Evolutionary conservation across 2,797 vertebrate genomes (phyloP), one percentile per base, ranked within the genome.

Genomic region (Dermochelys coriacea): DNA sequence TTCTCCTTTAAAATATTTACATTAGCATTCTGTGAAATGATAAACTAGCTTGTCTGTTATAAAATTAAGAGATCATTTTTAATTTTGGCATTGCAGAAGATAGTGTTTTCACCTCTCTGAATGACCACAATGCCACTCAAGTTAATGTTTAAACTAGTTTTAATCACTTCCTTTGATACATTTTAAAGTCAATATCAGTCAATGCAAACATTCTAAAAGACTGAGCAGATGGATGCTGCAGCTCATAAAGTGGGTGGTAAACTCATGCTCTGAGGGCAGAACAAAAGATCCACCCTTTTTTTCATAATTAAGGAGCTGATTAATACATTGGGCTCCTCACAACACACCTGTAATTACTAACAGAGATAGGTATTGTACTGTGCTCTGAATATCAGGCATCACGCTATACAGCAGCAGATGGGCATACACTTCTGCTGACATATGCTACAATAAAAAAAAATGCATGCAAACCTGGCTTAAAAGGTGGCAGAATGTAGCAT

Each of bases 291-390:
- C 96, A 98, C 98, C 98, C 98, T 96, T 77, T 96, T 77, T 97
- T 97, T 88, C 80, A 92, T 98, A 98, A 98, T 98, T 97, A 98
- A 98, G 96, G 96, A 91, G 88, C 97, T 98, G 98, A 98, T 98
- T 98, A 98, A 98, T 85, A 93, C 97, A 84, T 87, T 15, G n/a
- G 57, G 93, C 96, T 97, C 95, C 96, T 95, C 94, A 86, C 45
- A 93, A 96, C 98, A 96, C 98, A 99, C 98, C 99, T 99, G 99
- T 98, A 98, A 99, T 98, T 98, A 98, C 98, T 90, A 91, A 97
- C 95, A 93, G 98, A 98, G 97, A 98, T 97, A 98, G 98, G 98
- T 98, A 98, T 98, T 95, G 98, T 78, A 81, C 93, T 74, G 92
- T 83, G 80, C 84, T 94, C 96, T 45, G 95, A 98, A 96, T 97